Conservation (phyloP, 2,113 vertebrate species). For the Osmerus mordax region DNA sequence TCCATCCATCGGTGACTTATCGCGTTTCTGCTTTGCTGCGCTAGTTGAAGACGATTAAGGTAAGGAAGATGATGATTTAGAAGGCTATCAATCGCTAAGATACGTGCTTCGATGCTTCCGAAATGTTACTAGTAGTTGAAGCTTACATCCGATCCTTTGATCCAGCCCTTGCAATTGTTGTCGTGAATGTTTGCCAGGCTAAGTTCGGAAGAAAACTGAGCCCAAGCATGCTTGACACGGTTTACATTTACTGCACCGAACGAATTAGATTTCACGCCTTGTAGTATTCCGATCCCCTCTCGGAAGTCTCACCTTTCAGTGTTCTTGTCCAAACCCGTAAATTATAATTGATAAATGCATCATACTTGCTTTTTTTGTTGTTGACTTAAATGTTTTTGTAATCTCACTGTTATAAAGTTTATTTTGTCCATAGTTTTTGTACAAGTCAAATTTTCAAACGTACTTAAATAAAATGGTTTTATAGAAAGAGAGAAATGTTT, state of each 20-base stretch:
- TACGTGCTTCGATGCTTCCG: not conserved
- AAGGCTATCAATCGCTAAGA: not conserved
- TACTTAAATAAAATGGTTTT: not conserved
- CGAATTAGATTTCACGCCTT: slow-evolving; percentile 58
- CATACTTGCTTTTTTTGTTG: not conserved
- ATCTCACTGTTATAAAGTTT: no score
- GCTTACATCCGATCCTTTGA: slow-evolving; percentile 21
- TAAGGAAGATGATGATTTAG: slow-evolving; percentile 24
- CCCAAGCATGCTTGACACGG: slow-evolving; percentile 33
- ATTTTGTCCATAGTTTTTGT: slow-evolving; percentile 6
- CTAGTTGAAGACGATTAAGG: slow-evolving; percentile 36
- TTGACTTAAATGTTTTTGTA: not conserved
- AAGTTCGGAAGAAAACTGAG: slow-evolving; percentile 61
- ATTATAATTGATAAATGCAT: not conserved
- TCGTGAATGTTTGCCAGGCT: slow-evolving; percentile 41
- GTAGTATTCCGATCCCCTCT: slow-evolving; percentile 13
- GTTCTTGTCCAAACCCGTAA: not conserved
- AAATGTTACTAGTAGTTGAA: not conserved
- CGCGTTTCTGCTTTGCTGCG: slow-evolving; percentile 14
- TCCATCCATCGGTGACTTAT: slow-evolving; percentile 8
- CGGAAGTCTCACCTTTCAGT: slow-evolving; percentile 39
- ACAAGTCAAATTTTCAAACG: slow-evolving; percentile 33
- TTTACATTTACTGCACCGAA: slow-evolving; percentile 51
- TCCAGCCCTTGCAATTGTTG: slow-evolving; percentile 6
- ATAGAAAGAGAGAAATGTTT: slow-evolving; percentile 32